Conservation (phyloP, 1,140 invertebrate genomes). For the Coptotermes formosanus region DNA sequence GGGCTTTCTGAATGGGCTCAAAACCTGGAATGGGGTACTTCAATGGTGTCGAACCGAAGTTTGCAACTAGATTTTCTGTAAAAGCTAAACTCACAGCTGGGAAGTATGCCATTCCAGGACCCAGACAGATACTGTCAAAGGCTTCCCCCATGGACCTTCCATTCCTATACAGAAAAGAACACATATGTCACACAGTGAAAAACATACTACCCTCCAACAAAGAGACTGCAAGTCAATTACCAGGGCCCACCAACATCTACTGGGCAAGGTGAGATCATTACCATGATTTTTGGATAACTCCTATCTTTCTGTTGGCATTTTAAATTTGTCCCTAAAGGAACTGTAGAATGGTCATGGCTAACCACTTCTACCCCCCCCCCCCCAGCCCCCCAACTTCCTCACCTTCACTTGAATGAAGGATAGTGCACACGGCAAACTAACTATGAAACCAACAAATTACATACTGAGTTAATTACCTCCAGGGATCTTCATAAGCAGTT, state of each 20-base stretch:
- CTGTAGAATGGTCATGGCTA: no score
- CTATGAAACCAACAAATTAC: no score
- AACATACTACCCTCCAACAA: not conserved
- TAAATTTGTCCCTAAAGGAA: no score
- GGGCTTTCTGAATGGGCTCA: constrained; percentile 63
- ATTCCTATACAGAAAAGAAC: constrained; percentile 56
- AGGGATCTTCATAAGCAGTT: no score
- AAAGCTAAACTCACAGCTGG: constrained; percentile 73
- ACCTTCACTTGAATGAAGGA: no score
- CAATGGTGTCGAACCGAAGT: constrained; percentile 74
- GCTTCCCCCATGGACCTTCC: constrained; percentile 71
- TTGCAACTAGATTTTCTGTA: constrained; percentile 72
- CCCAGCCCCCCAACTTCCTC: no score
- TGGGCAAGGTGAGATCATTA: not conserved
- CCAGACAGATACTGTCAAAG: constrained; percentile 67
- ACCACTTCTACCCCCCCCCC: no score
- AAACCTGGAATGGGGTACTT: constrained; percentile 69
- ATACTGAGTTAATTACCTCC: no score
- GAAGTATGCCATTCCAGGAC: constrained; percentile 74
- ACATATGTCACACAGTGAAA: not conserved
- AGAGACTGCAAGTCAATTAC: no score
- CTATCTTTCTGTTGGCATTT: not conserved
- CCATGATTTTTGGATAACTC: not conserved
- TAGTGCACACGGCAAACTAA: no score
- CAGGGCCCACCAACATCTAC: no score